phyloP scores from a whole-genome alignment of 1,140 invertebrate species.

The Gonioctena quinquepunctata region DNA sequence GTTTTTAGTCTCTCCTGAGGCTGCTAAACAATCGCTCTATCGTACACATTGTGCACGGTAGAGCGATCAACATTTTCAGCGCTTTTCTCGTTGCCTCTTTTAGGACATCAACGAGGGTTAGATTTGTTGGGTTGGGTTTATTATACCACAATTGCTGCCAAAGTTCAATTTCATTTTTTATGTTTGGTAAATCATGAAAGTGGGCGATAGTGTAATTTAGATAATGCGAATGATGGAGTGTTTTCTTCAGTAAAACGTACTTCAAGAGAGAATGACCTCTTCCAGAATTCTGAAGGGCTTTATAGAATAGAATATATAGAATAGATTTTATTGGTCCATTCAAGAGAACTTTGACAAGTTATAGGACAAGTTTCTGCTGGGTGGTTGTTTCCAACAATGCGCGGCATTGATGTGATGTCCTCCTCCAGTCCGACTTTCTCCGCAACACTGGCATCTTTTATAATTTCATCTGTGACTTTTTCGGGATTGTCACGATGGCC shows the following conservation, averaged over 20 bases:
- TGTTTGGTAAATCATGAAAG: slow-evolving; percentile 9
- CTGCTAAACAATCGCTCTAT: slow-evolving; percentile 16
- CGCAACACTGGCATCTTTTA: slow-evolving; percentile 30
- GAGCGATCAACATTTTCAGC: slow-evolving; percentile 10
- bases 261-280: slow-evolving; percentile 36
- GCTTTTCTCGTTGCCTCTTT: slow-evolving; percentile 10
- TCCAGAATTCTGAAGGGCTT: slow-evolving; percentile 45
- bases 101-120: slow-evolving; percentile 4
- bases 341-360: too few species aligned
- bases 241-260: slow-evolving; percentile 23
- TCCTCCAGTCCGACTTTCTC: slow-evolving; percentile 35
- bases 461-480: slow-evolving; percentile 46
- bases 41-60: slow-evolving; percentile 20
- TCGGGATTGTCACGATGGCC: slow-evolving; percentile 34
- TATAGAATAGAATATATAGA: too few species aligned
- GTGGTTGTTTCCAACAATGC: slow-evolving; percentile 41
- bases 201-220: slow-evolving; percentile 14
- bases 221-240: slow-evolving; percentile 18
- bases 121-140: slow-evolving; percentile 1
- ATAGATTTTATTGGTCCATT: too few species aligned
- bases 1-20: slow-evolving; percentile 16
- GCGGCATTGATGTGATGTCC: slow-evolving; percentile 32
- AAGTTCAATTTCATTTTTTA: slow-evolving; percentile 9
- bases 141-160: slow-evolving; percentile 6
- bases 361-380: too few species aligned